Evolutionary conservation across 1,140 invertebrate species (phyloP).

Genomic region (Cotesia glomerata): DNA sequence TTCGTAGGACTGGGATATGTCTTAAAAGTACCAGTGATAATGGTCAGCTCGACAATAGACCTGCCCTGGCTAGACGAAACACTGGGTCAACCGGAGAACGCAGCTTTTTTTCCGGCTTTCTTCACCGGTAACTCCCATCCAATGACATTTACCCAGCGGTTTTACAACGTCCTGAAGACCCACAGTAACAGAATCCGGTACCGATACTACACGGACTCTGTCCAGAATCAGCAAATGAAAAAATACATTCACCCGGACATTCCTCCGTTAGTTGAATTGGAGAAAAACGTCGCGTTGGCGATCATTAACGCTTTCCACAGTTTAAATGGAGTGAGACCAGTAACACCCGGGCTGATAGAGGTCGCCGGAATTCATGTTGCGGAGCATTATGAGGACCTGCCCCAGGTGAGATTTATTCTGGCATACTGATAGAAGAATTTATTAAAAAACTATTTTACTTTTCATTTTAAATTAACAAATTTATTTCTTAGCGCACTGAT

Average conservation of each 20-base stretch:
- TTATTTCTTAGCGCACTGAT: too few relatives aligned
- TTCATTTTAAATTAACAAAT: too few relatives aligned
- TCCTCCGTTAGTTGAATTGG: slow-evolving; percentile 67
- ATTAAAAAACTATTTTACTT: too few relatives aligned
- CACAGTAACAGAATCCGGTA: slow-evolving; percentile 18
- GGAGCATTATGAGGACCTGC: slow-evolving; percentile 35
- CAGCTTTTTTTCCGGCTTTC: slow-evolving; percentile 46
- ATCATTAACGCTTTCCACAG: slow-evolving; percentile 58
- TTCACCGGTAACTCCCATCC: slow-evolving; percentile 39
- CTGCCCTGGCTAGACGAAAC: slow-evolving; percentile 34
- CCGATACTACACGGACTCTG: slow-evolving; percentile 27
- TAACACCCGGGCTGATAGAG: slow-evolving; percentile 54
- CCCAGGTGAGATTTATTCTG: slow-evolving; percentile 31
- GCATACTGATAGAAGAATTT: neutral
- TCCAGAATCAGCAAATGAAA: slow-evolving; percentile 52
- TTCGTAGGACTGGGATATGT: slow-evolving; percentile 31
- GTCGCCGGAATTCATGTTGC: slow-evolving; percentile 58
- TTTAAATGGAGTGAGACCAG: slow-evolving; percentile 50
- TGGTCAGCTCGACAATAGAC: slow-evolving; percentile 28
- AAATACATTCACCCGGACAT: slow-evolving; percentile 66
- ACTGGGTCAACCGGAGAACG: slow-evolving; percentile 37
- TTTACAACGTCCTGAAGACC: slow-evolving; percentile 39
- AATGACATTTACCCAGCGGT: slow-evolving; percentile 47
- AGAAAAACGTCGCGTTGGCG: slow-evolving; percentile 48
- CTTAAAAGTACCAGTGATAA: slow-evolving; percentile 36